Base-by-base conservation (phyloP, 2,888 invertebrate genomes). In the Torymus tubicola region DNA sequence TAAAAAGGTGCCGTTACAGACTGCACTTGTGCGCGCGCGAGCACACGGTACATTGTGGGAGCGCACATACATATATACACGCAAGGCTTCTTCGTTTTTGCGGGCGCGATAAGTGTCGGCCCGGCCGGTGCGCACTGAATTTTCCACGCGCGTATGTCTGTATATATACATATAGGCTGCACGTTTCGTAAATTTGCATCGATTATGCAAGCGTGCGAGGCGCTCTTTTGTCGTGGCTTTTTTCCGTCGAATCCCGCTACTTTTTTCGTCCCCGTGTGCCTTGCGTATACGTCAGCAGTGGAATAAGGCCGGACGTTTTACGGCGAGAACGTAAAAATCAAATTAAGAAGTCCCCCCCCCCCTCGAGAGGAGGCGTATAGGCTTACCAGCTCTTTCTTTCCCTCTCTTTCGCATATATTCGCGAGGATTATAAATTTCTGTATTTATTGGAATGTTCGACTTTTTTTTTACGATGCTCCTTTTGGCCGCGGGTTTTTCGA, bases 1-100 rank as follows among this genome's bases (percentile, higher is more conserved):
- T 31, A 42, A 65, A 73, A 72, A 69, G 72, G 85, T 85, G 84
- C 84, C 81, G 85, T 85, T 88, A 88, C 86, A 87, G 86, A 18
- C n/a, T 21, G 24, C 11, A n/a, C 57, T 55, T 21, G 21, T 21
- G 21, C 21, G 21, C 21, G 65, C 63, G 53, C 21, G 18, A 57
- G 21, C 50, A 5, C 31, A 8, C 42, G 5, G 42, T 42, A 42
- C 10, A 42, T 42, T 42, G 42, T 42, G 42, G 42, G 42, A 42
- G 42, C 42, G 42, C 42, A 8, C 21, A 21, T 21, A 21, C 42
- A 8, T 21, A 21, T 8, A 8, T 8, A 42, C 42, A 42, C 55
- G 21, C 68, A 18, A 50, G 14, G 24, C 65, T 42, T 73, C 50
- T 57, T 57, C 55, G 24, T 53, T 64, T 60, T 53, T 61, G 53